Evolutionary conservation across 2,888 invertebrate genomes (phyloP).

Genomic region (Syritta pipiens): DNA sequence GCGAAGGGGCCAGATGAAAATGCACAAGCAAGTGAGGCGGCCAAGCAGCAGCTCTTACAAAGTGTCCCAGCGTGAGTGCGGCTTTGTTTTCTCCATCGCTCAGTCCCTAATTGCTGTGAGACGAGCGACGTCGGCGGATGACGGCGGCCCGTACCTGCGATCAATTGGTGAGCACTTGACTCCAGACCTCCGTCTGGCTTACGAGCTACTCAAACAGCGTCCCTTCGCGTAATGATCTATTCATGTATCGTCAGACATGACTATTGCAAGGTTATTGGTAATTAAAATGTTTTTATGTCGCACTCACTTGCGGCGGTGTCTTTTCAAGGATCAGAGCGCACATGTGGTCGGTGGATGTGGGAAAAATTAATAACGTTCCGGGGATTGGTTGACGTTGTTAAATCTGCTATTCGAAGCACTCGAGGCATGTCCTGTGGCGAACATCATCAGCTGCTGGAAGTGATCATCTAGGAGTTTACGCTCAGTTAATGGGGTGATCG

Average conservation of each 20-base stretch:
- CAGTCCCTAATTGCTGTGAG: conserved; percentile 21
- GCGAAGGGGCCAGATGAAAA: conserved; percentile 60
- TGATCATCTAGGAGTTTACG: no score
- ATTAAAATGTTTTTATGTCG: conserved; percentile 61
- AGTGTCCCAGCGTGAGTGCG: conserved; percentile 31
- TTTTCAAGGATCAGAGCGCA: conserved; percentile 21
- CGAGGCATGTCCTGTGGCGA: no score
- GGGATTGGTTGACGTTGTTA: no score
- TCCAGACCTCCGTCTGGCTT: conserved; percentile 34
- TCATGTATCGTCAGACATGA: conserved; percentile 25
- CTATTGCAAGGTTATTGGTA: conserved; percentile 20
- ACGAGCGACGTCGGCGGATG: conserved; percentile 14
- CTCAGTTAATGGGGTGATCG: no score
- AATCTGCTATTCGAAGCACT: no score
- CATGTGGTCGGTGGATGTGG: conserved; percentile 27
- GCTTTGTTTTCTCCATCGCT: conserved; percentile 5
- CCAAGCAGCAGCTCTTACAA: no score
- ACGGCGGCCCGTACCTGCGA: conserved; percentile 29
- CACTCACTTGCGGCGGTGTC: conserved; percentile 47
- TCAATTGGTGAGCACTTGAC: conserved; percentile 65
- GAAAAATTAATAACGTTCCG: conserved; percentile 37
- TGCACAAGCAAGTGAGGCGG: conserved; percentile 47
- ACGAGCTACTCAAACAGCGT: conserved; percentile 52
- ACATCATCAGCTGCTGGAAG: no score
- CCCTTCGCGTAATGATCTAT: conserved; percentile 45